Evolutionary conservation across 2,797 vertebrate species (phyloP).

Genomic region (Spatula clypeata): DNA sequence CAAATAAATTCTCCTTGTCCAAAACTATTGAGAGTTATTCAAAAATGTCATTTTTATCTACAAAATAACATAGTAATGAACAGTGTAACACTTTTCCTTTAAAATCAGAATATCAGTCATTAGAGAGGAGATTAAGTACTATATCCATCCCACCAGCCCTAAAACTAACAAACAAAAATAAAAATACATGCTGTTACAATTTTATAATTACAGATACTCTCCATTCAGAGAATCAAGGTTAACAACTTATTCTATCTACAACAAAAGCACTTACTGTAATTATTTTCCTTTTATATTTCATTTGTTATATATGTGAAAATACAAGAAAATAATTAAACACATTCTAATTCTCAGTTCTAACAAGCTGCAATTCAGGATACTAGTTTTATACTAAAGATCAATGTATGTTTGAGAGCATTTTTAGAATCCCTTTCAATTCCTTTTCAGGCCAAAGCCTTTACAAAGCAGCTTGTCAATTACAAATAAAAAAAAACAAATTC

Average conservation of each 20-base stretch:
- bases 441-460: neutral
- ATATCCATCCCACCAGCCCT: rapidly evolving
- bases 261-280: neutral
- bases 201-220: neutral
- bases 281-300: neutral
- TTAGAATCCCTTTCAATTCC: neutral
- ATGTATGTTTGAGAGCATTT: neutral
- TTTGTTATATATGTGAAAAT: neutral
- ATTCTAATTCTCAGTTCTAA: neutral
- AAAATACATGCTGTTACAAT: neutral
- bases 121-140: neutral
- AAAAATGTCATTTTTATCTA: neutral
- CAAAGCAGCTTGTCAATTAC: neutral
- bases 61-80: neutral
- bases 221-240: neutral
- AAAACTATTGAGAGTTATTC: neutral
- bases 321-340: neutral
- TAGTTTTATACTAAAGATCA: neutral
- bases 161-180: neutral
- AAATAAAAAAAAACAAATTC: neutral
- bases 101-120: neutral
- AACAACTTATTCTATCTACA: neutral
- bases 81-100: neutral
- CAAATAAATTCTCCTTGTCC: neutral
- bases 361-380: neutral